phyloP scores from a whole-genome alignment of 2,888 invertebrate species.

The Maniola hyperantus region DNA sequence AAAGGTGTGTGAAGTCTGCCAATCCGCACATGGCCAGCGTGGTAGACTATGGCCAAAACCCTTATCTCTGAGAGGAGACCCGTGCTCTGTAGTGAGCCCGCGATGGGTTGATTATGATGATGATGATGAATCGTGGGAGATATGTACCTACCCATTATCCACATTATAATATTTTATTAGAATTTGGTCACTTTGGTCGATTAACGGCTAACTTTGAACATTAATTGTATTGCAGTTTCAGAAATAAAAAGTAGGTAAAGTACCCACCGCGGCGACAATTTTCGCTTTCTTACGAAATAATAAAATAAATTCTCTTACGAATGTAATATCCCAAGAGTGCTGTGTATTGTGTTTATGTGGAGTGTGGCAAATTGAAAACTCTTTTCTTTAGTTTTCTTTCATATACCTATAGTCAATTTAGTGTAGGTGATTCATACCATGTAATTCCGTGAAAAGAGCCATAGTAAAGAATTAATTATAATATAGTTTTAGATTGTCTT shows the following conservation, averaged over 20 bases:
- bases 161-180: not conserved
- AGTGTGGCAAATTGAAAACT: slow-evolving; percentile 21
- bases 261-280: slow-evolving; percentile 10
- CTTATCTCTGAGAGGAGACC: no score
- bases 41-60: no score
- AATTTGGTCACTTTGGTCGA: not conserved
- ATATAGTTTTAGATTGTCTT: no score
- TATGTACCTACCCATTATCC: no score
- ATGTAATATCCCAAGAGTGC: slow-evolving; percentile 22
- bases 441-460: not conserved
- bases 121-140: no score
- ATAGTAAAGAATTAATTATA: no score
- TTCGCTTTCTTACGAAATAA: slow-evolving; percentile 18
- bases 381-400: slow-evolving; percentile 19
- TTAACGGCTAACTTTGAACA: not conserved
- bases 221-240: not conserved
- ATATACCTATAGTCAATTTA: no score
- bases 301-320: slow-evolving; percentile 21
- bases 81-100: no score
- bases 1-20: no score
- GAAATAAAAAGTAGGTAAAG: slow-evolving; percentile 4
- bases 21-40: no score
- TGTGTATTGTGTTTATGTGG: slow-evolving; percentile 20
- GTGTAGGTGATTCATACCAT: no score
- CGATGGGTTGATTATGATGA: no score